phyloP scores from a whole-genome alignment of 2,888 invertebrate species.

The Eilema caniola region DNA sequence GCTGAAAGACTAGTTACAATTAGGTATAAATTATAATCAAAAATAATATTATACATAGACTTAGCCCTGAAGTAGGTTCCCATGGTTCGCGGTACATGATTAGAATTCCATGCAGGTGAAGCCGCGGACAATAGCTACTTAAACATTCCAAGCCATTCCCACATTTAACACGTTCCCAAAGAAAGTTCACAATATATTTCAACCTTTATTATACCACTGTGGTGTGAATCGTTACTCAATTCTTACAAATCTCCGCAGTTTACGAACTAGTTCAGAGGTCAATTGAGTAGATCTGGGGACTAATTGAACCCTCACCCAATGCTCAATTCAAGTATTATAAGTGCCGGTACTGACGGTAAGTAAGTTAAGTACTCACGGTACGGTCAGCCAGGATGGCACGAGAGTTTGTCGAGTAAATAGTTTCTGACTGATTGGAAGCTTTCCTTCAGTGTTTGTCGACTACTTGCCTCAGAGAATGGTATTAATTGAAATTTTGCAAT shows the following conservation, averaged over 20 bases:
- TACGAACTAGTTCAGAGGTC: conserved; percentile 35
- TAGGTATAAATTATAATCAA: too few relatives aligned
- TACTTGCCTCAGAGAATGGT: conserved; percentile 49
- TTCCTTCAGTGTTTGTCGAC: conserved; percentile 54
- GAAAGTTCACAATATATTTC: neutral
- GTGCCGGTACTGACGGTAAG: conserved; percentile 54
- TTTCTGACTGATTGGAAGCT: conserved; percentile 63
- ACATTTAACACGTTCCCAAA: neutral
- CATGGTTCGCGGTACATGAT: too few relatives aligned
- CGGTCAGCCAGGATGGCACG: conserved; percentile 42
- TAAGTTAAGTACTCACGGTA: conserved; percentile 51
- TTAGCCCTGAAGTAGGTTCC: too few relatives aligned
- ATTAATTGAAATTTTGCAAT: conserved; percentile 47
- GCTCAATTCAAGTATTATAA: conserved; percentile 57
- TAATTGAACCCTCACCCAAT: conserved; percentile 47
- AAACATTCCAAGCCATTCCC: neutral
- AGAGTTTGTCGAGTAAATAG: conserved; percentile 58
- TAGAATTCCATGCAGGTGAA: too few relatives aligned
- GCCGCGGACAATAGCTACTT: too few relatives aligned
- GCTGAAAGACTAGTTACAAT: too few relatives aligned
- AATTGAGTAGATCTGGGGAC: conserved; percentile 39
- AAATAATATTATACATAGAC: too few relatives aligned
- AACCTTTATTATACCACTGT: neutral
- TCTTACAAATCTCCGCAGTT: conserved; percentile 30
- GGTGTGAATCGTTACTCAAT: conserved; percentile 23